Evolutionary conservation across 2,113 vertebrate species (phyloP), one percentile per base, ranked within the genome.

Genomic region (Paracanthobrama guichenoti): DNA sequence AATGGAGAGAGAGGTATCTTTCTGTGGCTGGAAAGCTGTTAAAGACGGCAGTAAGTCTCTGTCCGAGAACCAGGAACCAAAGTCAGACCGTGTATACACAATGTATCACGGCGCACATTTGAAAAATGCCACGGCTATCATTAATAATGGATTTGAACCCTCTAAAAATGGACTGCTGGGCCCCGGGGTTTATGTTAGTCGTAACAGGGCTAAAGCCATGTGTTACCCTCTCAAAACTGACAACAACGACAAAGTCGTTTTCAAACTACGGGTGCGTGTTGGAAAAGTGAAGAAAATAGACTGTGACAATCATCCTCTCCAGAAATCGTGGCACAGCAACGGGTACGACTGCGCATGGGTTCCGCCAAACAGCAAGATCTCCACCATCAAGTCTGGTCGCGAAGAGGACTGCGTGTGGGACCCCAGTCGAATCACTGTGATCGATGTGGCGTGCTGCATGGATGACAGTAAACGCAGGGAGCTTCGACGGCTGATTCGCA

Each of bases 401-500:
- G 90, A 90, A 55, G 88, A 90, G 79, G 90, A 91, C 83, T 91
- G 91, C 13, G 85, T 91, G 18, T 90, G 90, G 88, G 90, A 91
- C 84, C 90, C 90, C 28, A 69, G 64, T 12, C 83, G 88, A 46
- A 89, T 91, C 22, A 81, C 16, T 2, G 75, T 90, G 20, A 53
- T 89, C 8, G 88, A 59, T 50, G 90, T 91, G 42, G 89, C 87
- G 6, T 85, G 76, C 75, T 90, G 88, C n/a, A 7, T 75, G 73
- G 84, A 90, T 44, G 18, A 73, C 10, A 5, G 20, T 3, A 82
- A 46, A 39, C 84, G 88, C n/a, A 22, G 18, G 16, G 79, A 86
- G 26, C 78, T 91, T n/a, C 81, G 84, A 22, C 7, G 35, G 9
- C 44, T 89, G 67, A 83, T 90, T 22, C 39, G 48, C 2, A 60